These are phyloP conservation scores for Dendroctonus valens DNA, from an alignment of 1,140 invertebrate species.

Conservation along the genomic window DNA sequence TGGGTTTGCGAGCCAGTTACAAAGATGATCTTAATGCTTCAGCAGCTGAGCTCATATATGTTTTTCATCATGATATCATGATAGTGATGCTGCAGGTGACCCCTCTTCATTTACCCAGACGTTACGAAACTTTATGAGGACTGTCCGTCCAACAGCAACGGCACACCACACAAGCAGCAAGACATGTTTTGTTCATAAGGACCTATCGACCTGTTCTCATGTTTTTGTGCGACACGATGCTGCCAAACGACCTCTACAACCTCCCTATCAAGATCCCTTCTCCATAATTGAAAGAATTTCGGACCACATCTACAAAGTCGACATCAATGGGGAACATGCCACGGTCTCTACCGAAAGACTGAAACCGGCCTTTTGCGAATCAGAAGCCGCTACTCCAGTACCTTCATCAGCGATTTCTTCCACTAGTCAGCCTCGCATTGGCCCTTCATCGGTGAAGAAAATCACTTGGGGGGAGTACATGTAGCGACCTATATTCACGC, in stretches of 20 bases:
- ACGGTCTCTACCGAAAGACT: background rate
- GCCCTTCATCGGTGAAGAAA: background rate
- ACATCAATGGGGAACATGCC: background rate
- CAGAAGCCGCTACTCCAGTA: too few species aligned
- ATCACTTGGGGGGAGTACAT: too few species aligned
- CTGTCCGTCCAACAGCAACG: background rate
- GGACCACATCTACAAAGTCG: background rate
- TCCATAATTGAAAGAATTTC: background rate
- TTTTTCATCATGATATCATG: constrained; percentile 4
- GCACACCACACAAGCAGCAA: background rate
- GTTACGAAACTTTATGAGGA: background rate
- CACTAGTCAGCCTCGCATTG: background rate
- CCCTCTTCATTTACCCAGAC: background rate
- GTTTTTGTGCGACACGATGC: background rate
- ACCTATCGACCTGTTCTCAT: background rate
- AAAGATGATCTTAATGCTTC: constrained; percentile 2
- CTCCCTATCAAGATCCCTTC: background rate
- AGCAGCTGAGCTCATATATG: background rate
- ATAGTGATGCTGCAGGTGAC: background rate
- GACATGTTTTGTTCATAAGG: background rate
- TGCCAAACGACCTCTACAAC: background rate
- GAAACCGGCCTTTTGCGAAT: too few species aligned
- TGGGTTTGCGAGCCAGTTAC: background rate
- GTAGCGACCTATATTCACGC: too few species aligned
- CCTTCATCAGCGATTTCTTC: background rate